Percentiles rank a stretch among this genome's conserved stretches.
Evolutionary conservation across 2,797 vertebrate species (phyloP).

Genomic region (Neosilurus mollespiculum): DNA sequence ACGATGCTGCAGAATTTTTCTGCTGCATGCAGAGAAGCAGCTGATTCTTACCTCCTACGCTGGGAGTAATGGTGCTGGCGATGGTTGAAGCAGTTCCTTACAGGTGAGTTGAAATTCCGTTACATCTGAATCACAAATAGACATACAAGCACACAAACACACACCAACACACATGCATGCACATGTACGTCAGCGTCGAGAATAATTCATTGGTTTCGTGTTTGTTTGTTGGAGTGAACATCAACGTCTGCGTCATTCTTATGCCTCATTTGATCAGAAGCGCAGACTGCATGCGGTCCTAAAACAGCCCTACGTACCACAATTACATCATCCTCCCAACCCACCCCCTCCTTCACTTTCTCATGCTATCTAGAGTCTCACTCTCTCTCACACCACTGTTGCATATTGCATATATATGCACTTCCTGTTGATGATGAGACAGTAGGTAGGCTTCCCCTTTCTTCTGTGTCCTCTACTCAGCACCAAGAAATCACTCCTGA

Average conservation of each 20-base stretch:
- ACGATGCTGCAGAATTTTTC: background rate
- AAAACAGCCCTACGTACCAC: constrained; percentile 13
- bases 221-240: constrained; percentile 31
- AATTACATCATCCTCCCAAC: constrained; percentile 19
- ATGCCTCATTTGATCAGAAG: constrained; percentile 28
- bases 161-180: background rate
- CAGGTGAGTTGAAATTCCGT: background rate
- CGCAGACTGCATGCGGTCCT: background rate
- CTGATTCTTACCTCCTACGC: background rate
- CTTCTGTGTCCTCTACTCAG: constrained; percentile 12
- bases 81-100: constrained; percentile 13
- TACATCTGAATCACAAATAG: background rate
- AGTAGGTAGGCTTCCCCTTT: constrained; percentile 40
- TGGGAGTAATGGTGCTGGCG: background rate
- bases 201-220: constrained; percentile 39
- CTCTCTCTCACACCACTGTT: background rate
- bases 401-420: constrained; percentile 20
- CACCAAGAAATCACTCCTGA: constrained; percentile 49
- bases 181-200: constrained; percentile 2
- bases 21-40: constrained; percentile 7
- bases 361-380: background rate
- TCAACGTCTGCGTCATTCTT: constrained; percentile 7
- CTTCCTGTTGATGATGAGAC: constrained; percentile 32
- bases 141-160: background rate
- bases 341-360: too few species aligned